Evolutionary conservation across 2,888 invertebrate species (phyloP).

Genomic region (Idaea dimidiata): DNA sequence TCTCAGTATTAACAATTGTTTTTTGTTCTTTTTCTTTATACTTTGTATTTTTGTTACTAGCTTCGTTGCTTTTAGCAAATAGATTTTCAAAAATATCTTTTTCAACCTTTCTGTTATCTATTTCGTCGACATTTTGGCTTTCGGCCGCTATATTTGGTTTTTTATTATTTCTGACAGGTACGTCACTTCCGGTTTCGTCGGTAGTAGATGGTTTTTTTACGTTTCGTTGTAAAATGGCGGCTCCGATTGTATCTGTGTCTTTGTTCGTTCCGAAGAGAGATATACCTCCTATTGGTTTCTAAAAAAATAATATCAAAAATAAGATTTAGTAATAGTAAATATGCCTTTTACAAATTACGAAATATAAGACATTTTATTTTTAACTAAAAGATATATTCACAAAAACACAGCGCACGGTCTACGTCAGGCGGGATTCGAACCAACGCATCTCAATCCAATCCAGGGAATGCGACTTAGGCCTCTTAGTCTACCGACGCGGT

Average conservation of each 20-base stretch:
- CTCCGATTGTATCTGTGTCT: constrained; percentile 63
- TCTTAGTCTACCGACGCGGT: no score
- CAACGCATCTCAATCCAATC: no score
- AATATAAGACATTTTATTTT: no score
- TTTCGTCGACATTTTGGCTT: constrained; percentile 19
- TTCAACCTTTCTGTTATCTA: constrained; percentile 30
- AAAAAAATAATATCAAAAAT: constrained; percentile 24
- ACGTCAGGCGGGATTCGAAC: no score
- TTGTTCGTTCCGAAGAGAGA: constrained; percentile 77
- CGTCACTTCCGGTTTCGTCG: constrained; percentile 42
- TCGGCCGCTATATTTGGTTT: constrained; percentile 12
- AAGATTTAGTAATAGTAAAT: no score
- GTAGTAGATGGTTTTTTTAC: constrained; percentile 51
- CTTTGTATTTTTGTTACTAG: constrained; percentile 21
- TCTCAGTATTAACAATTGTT: constrained; percentile 19
- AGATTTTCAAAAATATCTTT: constrained; percentile 63
- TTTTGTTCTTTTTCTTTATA: constrained; percentile 24
- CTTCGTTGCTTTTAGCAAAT: constrained; percentile 51
- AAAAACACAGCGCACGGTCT: no score
- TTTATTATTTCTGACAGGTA: constrained; percentile 15
- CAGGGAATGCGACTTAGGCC: no score
- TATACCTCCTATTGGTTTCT: constrained; percentile 83
- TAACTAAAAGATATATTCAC: no score
- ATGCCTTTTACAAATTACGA: no score
- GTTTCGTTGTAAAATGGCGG: constrained; percentile 63